Percentiles rank a stretch among this genome's conserved stretches.
These are phyloP conservation scores for Heliconius charithonia DNA, from an alignment of 2,888 invertebrate genomes.

Conservation along the genomic window DNA sequence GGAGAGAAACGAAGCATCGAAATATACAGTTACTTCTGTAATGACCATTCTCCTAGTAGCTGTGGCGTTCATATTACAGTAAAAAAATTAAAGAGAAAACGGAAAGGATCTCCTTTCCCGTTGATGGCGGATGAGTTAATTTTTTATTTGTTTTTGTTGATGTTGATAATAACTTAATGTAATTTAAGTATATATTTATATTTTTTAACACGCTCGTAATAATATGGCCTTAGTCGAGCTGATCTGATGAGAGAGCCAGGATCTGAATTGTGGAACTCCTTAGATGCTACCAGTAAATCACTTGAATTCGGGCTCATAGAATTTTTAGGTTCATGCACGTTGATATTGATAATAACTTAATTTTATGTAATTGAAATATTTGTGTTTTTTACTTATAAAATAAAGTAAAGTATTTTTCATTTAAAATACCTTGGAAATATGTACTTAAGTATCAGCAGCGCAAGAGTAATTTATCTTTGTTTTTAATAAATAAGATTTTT, in stretches of 20 bases:
- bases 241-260: too few species aligned
- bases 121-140: not conserved
- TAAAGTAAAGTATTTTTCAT: too few species aligned
- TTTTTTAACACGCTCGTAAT: not conserved
- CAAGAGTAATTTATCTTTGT: not conserved
- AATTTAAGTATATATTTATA: not conserved
- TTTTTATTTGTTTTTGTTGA: not conserved
- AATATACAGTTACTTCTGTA: slow-evolving; percentile 18
- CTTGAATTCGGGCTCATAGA: too few species aligned
- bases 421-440: too few species aligned
- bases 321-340: too few species aligned
- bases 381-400: too few species aligned
- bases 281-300: too few species aligned
- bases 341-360: too few species aligned
- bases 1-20: slow-evolving; percentile 30
- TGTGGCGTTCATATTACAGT: not conserved
- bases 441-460: not conserved
- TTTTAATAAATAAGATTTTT: not conserved
- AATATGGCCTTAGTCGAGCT: too few species aligned
- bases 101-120: too few species aligned
- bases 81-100: not conserved
- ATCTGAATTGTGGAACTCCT: too few species aligned
- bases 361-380: too few species aligned
- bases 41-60: not conserved
- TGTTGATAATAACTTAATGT: not conserved